phyloP scores from a whole-genome alignment of 37 sponge, comb jelly and placozoan species.

The Corticium candelabrum region DNA sequence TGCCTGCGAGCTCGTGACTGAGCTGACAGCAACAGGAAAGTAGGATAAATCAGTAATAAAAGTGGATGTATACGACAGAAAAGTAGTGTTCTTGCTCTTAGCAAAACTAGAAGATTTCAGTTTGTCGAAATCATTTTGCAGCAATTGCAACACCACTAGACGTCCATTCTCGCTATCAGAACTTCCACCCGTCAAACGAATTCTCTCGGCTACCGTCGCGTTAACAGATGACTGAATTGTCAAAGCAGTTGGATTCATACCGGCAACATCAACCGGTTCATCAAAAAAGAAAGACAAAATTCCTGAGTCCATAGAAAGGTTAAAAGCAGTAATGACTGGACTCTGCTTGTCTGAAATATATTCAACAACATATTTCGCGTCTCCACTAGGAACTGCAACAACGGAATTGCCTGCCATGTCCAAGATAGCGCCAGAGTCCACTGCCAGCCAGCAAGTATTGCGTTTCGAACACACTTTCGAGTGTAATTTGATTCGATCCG shows the following conservation, averaged over 20 bases:
- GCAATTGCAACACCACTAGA: constrained; percentile 32
- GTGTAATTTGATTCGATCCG: constrained; percentile 52
- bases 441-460: constrained; percentile 79
- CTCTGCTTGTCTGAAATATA: constrained; percentile 50
- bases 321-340: constrained; percentile 58
- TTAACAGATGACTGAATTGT: constrained; percentile 18
- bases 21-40: constrained; percentile 27
- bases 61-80: constrained; percentile 40
- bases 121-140: constrained; percentile 25
- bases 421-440: constrained; percentile 27
- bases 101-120: constrained; percentile 55
- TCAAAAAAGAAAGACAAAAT: constrained; percentile 60
- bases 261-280: constrained; percentile 66
- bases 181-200: constrained; percentile 42
- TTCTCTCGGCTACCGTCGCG: not conserved
- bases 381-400: constrained; percentile 10
- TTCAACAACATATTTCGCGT: constrained; percentile 25
- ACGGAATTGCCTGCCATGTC: constrained; percentile 60
- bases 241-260: constrained; percentile 37
- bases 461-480: constrained; percentile 62
- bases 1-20: constrained; percentile 27
- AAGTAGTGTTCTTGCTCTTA: constrained; percentile 52
- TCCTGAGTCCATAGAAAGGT: constrained; percentile 63
- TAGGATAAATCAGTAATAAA: constrained; percentile 65
- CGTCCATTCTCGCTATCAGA: constrained; percentile 44